phyloP scores from a whole-genome alignment of 1,140 invertebrate genomes.

The Drosophila funebris region DNA sequence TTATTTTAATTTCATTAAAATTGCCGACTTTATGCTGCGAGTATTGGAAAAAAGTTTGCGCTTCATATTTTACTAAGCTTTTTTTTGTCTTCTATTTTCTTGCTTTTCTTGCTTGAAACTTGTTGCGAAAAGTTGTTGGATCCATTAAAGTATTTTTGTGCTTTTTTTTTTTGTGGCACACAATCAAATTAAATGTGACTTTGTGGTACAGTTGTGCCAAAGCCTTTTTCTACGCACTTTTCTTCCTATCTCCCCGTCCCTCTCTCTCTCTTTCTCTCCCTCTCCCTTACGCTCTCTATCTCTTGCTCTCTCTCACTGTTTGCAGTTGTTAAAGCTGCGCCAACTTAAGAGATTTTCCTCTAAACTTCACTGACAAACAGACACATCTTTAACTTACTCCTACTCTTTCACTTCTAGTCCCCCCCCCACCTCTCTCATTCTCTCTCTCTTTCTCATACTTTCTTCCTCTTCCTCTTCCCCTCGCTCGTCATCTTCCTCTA shows the following conservation, averaged over 20 bases:
- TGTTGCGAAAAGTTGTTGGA: not conserved
- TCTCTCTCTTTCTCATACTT: not conserved
- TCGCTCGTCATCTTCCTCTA: slow-evolving; percentile 45
- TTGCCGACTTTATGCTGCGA: slow-evolving; percentile 22
- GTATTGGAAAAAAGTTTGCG: slow-evolving; percentile 12
- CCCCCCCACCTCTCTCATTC: slow-evolving; percentile 19
- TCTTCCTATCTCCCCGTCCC: not conserved
- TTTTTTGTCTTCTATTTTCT: slow-evolving; percentile 17
- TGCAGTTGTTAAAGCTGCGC: slow-evolving; percentile 1
- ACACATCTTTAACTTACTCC: too few relatives aligned
- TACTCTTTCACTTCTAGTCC: too few relatives aligned
- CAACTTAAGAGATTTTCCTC: not conserved
- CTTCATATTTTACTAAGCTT: slow-evolving; percentile 22
- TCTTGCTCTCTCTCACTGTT: not conserved
- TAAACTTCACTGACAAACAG: too few relatives aligned
- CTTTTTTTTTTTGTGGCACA: slow-evolving; percentile 7
- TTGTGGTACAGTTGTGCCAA: slow-evolving; percentile 22
- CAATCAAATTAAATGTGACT: slow-evolving; percentile 71
- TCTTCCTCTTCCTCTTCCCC: not conserved
- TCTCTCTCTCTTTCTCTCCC: not conserved
- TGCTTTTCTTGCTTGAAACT: not conserved
- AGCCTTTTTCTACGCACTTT: slow-evolving; percentile 20
- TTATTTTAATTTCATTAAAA: slow-evolving; percentile 66
- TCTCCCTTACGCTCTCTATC: not conserved
- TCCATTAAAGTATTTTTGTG: not conserved